A percentile compares a stretch with the other conserved stretches of the same genome.
Evolutionary conservation across 2,113 vertebrate species (phyloP).

Genomic region (cattle (Bos taurus)): DNA sequence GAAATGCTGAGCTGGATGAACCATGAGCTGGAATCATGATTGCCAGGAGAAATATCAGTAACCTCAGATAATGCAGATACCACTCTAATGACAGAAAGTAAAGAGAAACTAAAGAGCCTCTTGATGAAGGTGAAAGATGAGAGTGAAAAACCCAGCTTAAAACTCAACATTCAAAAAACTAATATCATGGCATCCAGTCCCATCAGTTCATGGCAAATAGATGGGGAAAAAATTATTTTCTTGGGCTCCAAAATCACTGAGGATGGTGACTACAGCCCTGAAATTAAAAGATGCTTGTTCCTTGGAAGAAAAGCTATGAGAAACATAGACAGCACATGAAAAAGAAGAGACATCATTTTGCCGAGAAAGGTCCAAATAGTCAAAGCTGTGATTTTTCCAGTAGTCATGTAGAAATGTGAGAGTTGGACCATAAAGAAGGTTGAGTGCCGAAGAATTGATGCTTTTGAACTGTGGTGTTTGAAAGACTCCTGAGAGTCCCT

Average conservation of each 20-base stretch:
- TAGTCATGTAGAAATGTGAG: not conserved
- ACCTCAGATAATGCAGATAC: not conserved
- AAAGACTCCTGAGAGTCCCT: not conserved
- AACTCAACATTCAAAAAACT: not conserved
- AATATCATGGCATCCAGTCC: not conserved
- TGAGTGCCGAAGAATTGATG: not conserved
- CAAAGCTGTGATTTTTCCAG: not conserved
- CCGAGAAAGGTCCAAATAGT: not conserved
- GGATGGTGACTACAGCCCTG: not conserved
- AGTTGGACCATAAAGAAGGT: not conserved
- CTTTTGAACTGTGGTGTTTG: not conserved
- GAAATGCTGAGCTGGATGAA: not conserved
- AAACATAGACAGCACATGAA: not conserved
- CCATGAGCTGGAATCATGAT: not conserved
- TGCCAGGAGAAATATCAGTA: not conserved
- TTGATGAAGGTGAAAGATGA: not conserved
- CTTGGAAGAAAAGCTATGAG: not conserved
- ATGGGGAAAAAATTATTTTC: not conserved
- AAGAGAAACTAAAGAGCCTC: not conserved
- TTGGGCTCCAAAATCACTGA: not conserved
- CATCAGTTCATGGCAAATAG: not conserved
- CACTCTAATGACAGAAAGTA: not conserved
- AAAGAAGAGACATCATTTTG: not conserved
- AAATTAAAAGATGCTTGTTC: not conserved
- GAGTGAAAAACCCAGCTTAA: not conserved